Evolutionary conservation across 2,888 invertebrate species (phyloP).

Genomic region (Rhagonycha fulva): DNA sequence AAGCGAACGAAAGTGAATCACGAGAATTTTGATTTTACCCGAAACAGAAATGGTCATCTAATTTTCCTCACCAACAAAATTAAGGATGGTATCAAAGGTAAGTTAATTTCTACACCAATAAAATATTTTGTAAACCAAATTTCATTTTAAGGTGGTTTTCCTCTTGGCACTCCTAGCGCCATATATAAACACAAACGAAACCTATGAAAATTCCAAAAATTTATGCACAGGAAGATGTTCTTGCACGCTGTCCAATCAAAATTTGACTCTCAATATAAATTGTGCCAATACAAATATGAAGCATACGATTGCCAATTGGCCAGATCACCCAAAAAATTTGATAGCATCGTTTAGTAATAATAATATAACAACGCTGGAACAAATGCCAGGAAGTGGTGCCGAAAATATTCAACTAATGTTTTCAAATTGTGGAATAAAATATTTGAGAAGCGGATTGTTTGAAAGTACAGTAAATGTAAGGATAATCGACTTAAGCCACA

Average conservation of each 20-base stretch:
- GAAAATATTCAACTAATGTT: constrained; percentile 58
- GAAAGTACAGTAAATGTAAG: constrained; percentile 57
- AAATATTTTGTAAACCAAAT: no score
- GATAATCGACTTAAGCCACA: constrained; percentile 63
- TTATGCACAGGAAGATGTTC: constrained; percentile 41
- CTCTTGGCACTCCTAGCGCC: not conserved
- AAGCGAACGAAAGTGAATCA: not conserved
- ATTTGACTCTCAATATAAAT: constrained; percentile 42
- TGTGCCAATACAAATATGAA: constrained; percentile 42
- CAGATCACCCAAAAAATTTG: constrained; percentile 50
- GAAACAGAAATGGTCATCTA: not conserved
- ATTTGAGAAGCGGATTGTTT: constrained; percentile 60
- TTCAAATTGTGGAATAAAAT: constrained; percentile 58
- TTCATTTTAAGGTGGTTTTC: not conserved
- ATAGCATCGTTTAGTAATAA: constrained; percentile 64
- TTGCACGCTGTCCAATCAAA: constrained; percentile 36
- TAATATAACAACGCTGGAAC: constrained; percentile 57
- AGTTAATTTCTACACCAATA: not conserved
- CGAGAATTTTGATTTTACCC: not conserved
- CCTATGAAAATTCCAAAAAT: constrained; percentile 32
- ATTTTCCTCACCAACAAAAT: not conserved
- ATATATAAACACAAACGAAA: constrained; percentile 12
- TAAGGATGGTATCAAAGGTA: not conserved
- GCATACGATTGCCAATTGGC: constrained; percentile 52
- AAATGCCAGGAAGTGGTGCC: constrained; percentile 56